Percentiles rank a stretch among this genome's conserved stretches.
Evolutionary conservation across 1,140 invertebrate species (phyloP).

Genomic region (Chlorops oryzae): DNA sequence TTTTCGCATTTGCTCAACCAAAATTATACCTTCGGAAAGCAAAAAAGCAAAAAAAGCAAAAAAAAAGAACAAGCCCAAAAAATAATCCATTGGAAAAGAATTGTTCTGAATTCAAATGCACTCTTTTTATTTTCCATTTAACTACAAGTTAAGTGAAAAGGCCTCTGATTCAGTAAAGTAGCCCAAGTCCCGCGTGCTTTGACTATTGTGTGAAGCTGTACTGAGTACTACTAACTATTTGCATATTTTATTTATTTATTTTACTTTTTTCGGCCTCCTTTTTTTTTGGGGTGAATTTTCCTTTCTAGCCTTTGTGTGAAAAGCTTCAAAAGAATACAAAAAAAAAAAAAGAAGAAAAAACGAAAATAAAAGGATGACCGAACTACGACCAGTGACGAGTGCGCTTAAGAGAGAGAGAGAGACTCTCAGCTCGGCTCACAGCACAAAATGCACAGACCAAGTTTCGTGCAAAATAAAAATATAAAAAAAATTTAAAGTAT

Average conservation of each 20-base stretch:
- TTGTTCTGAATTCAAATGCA: not conserved
- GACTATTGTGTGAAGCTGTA: no score
- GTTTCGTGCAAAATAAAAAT: no score
- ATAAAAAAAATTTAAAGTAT: no score
- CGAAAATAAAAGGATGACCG: no score
- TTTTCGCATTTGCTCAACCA: no score
- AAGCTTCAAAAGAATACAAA: constrained; percentile 43
- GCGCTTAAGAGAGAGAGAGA: constrained; percentile 24
- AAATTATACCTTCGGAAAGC: no score
- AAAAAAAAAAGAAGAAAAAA: no score
- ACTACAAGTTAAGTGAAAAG: constrained; percentile 17
- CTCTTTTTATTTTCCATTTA: constrained; percentile 10
- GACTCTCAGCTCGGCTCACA: no score
- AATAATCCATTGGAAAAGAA: not conserved
- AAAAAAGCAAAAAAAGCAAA: not conserved
- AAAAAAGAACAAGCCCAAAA: not conserved
- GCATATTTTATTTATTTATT: not conserved
- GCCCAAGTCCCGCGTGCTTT: no score
- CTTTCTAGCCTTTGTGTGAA: constrained; percentile 24
- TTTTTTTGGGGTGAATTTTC: constrained; percentile 2
- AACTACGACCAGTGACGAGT: not conserved
- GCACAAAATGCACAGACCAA: no score
- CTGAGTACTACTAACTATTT: no score
- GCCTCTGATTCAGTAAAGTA: no score
- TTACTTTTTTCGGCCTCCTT: not conserved